Base-by-base conservation (phyloP, 2,113 vertebrate species). In the Plestiodon gilberti region DNA sequence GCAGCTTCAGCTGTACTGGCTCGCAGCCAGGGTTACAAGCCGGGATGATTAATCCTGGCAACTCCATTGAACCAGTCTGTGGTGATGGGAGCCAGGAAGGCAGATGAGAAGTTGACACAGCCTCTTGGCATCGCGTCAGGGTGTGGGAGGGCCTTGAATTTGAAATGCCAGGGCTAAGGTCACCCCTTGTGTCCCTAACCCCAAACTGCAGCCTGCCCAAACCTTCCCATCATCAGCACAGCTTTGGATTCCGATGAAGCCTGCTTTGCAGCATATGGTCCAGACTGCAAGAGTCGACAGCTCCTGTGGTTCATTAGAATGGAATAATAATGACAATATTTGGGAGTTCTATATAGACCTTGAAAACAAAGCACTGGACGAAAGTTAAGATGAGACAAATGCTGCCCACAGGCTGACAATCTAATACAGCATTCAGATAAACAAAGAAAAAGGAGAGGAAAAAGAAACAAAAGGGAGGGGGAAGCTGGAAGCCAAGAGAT, bases 11-110 rank as follows among this genome's bases (percentile, higher is more conserved):
- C 87, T 8, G 71, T 89, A 89, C 75, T 81, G 89, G 88, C 93
- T 90, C 75, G 67, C 89, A n/a, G 30, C 94, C 92, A 87, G 87
- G 73, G 62, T 91, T 89, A 90, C 87, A 81, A 78, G 76, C 83
- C n/a, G 52, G 81, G 88, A 91, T 94, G 91, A 94, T 93, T 94
- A 95, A 96, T 94, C 92, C 93, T 91, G 70, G 83, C 81, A 91
- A 92, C 87, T 86, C 88, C 76, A 81, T 88, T 33, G 86, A 91
- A 89, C 89, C 87, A 0, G 7, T 88, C 89, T 84, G 81, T 89
- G 91, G 87, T 89, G 91, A 88, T 84, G 91, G 89, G 90, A 90
- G 92, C 89, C 88, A 92, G 38, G 30, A 35, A 22, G 30, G 62
- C 30, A 48, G 62, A 35, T 52, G 43, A 55, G 59, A 65, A 52